Conservation (phyloP, 2,888 invertebrate species). For the Thecophora atra region DNA sequence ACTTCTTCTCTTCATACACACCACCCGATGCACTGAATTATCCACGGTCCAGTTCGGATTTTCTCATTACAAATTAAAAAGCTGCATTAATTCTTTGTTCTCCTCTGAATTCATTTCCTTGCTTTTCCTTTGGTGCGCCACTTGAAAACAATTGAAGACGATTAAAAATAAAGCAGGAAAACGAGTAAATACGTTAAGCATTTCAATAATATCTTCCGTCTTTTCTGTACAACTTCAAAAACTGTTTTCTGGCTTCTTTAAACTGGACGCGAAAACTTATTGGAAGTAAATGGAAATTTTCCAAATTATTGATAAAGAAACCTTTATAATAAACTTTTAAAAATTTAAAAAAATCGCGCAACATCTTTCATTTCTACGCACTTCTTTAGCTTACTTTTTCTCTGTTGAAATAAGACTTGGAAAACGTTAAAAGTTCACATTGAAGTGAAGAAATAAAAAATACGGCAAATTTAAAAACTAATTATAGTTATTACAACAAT, state of each 20-base stretch:
- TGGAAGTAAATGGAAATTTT: too few species aligned
- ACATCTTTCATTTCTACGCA: too few species aligned
- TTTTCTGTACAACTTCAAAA: not conserved
- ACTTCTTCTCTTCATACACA: not conserved
- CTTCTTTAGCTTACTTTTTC: too few species aligned
- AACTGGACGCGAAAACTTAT: not conserved
- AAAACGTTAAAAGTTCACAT: too few species aligned
- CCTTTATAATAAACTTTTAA: too few species aligned
- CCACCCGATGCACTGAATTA: not conserved
- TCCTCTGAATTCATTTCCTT: not conserved
- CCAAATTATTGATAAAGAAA: too few species aligned
- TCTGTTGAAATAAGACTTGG: too few species aligned
- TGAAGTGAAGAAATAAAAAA: too few species aligned
- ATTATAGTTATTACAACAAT: not conserved
- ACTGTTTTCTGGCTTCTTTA: not conserved
- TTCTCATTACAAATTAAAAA: not conserved
- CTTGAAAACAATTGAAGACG: not conserved
- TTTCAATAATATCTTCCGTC: not conserved
- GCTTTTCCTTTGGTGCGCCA: not conserved
- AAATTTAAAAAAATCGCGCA: too few species aligned
- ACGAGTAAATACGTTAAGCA: not conserved
- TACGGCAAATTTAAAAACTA: too few species aligned
- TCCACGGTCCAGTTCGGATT: slow-evolving; percentile 21
- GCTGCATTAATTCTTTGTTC: not conserved
- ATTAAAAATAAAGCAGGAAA: not conserved